Evolutionary conservation across 2,888 invertebrate species (phyloP).

Genomic region (Clanis bilineata): DNA sequence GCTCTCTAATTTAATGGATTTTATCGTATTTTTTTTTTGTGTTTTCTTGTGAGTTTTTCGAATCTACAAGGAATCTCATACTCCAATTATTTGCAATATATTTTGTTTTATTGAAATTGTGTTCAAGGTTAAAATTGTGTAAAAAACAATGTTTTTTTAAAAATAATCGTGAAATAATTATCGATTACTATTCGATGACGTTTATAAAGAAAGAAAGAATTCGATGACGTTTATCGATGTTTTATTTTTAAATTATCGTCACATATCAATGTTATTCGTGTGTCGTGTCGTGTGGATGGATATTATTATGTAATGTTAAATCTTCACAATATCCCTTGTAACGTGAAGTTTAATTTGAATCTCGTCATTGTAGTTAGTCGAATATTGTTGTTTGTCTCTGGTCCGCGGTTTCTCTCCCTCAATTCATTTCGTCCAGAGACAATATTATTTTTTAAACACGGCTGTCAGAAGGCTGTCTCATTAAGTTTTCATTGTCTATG

Average conservation of each 20-base stretch:
- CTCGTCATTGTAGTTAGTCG: slow-evolving; percentile 27
- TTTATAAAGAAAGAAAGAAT: too few relatives aligned
- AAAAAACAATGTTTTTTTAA: neutral
- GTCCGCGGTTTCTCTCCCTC: slow-evolving; percentile 3
- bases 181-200: slow-evolving; percentile 2
- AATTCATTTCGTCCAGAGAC: slow-evolving; percentile 19
- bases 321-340: neutral
- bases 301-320: slow-evolving; percentile 5
- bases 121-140: neutral
- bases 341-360: slow-evolving; percentile 11
- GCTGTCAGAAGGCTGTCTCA: slow-evolving; percentile 37
- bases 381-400: slow-evolving; percentile 30
- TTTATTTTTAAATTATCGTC: slow-evolving; percentile 46
- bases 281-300: slow-evolving; percentile 77
- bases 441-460: slow-evolving; percentile 36
- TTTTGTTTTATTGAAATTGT: neutral
- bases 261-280: slow-evolving; percentile 67
- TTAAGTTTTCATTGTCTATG: slow-evolving; percentile 70
- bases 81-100: neutral
- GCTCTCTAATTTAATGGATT: slow-evolving; percentile 12
- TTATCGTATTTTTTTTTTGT: neutral
- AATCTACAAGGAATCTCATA: slow-evolving; percentile 33
- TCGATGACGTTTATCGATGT: slow-evolving; percentile 13
- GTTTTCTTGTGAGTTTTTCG: neutral
- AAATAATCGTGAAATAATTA: slow-evolving; percentile 19